phyloP scores from a whole-genome alignment of 1,140 invertebrate species.

The Brachionus sp. region DNA sequence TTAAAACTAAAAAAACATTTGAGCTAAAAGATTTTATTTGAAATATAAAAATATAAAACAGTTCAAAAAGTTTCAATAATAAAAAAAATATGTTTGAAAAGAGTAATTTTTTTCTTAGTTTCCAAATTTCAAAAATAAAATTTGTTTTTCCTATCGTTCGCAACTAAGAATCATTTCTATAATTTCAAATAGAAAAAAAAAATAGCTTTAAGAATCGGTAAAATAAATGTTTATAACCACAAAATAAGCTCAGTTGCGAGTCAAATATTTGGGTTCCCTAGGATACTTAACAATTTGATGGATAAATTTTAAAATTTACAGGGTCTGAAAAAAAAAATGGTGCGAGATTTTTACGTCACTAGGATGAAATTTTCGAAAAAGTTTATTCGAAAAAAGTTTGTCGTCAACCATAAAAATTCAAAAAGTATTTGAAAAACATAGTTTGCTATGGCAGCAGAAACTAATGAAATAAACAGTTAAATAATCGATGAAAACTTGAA shows the following conservation, averaged over 20 bases:
- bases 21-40: neutral
- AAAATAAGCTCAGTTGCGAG: neutral
- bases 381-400: neutral
- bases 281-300: neutral
- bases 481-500: neutral
- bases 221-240: slow-evolving; percentile 5
- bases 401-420: neutral
- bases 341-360: neutral
- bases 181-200: neutral
- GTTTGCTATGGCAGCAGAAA: neutral
- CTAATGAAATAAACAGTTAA: slow-evolving; percentile 6
- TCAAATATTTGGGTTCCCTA: neutral
- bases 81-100: neutral
- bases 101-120: neutral
- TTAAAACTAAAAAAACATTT: neutral
- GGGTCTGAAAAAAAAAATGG: neutral
- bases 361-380: neutral
- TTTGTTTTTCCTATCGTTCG: neutral
- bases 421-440: neutral
- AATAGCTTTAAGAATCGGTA: neutral
- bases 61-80: neutral
- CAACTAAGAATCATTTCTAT: neutral
- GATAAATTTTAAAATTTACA: neutral
- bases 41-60: neutral
- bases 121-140: neutral